phyloP scores from a whole-genome alignment of 2,113 vertebrate species.

The Paradoxurus hermaphroditus region DNA sequence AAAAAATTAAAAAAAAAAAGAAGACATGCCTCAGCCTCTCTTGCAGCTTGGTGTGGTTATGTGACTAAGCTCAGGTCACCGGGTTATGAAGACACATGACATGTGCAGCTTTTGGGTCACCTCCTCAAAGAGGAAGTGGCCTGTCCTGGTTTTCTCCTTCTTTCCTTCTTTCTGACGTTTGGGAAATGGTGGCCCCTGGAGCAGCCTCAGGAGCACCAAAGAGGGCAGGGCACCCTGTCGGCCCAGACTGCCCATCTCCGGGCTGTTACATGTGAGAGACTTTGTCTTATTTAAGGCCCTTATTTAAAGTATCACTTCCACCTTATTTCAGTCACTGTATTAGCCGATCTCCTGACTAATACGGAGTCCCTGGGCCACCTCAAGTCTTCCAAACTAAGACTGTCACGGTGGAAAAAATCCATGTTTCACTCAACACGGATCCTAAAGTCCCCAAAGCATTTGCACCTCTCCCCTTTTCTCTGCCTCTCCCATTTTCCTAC shows the following conservation, averaged over 20 bases:
- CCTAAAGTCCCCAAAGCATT: neutral
- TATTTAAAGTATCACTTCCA: neutral
- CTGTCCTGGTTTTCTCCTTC: neutral
- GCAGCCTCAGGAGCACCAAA: neutral
- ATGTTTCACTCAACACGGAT: neutral
- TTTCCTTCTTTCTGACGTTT: neutral
- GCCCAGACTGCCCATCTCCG: neutral
- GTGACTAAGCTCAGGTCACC: neutral
- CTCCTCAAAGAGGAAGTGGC: neutral
- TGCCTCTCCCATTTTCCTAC: too few relatives aligned
- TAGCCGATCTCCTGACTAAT: neutral
- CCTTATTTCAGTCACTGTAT: neutral
- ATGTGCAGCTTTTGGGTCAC: rapidly evolving
- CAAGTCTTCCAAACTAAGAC: neutral
- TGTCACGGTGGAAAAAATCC: neutral
- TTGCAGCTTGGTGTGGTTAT: neutral
- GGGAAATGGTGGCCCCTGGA: neutral
- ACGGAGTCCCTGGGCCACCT: neutral
- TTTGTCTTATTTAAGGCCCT: neutral
- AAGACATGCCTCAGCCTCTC: neutral
- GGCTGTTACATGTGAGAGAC: neutral
- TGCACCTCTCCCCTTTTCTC: neutral
- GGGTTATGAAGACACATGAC: neutral
- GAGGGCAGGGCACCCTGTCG: neutral
- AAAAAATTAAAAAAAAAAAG: neutral